Base-by-base conservation (phyloP, 2,888 invertebrate species). In the Drosophila affinis region DNA sequence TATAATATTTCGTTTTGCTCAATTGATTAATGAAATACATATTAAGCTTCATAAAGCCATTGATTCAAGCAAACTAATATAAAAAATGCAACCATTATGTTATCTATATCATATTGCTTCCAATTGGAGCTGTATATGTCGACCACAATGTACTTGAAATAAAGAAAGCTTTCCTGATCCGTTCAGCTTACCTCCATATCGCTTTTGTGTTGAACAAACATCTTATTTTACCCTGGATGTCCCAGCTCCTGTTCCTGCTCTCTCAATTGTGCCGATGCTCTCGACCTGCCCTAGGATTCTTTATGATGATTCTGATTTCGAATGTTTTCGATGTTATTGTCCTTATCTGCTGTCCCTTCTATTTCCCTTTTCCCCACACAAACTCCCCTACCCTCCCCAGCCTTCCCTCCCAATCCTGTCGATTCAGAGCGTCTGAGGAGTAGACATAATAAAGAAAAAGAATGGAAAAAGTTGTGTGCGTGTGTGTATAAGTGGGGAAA, bases 391-490 rank as follows among this genome's bases (percentile, higher is more conserved):
- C 9, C 9, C 7, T 29, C 21, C 18, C 18, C 18, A 18, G 7
- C 27, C 7, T 0, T 1, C 18, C 21, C 21, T 21, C 21, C 21
- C 21, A 21, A 29, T 75, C 70, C 57, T 59, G 63, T 72, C 68
- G 61, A 80, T 76, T 84, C 81, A 80, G 80, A 79, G 81, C 77
- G 83, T 81, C 81, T 77, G 79, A 81, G 80, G 79, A 81, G 80
- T 83, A 86, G 86, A 86, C 87, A 87, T 87, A 83, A 87, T 83
- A 85, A 86, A 78, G 78, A 78, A 68, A 68, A 74, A 59, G 63
- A 57, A 67, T 64, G 34, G 44, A 44, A 67, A 63, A 63, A 63
- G 59, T 34, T 39, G 27, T 62, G 46, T 62, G 45, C 45, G 58
- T 63, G 55, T 75, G 63, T 67, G 64, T 68, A 68, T 75, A 72